Conservation (phyloP, 1,140 invertebrate genomes). For the Apis laboriosa region DNA sequence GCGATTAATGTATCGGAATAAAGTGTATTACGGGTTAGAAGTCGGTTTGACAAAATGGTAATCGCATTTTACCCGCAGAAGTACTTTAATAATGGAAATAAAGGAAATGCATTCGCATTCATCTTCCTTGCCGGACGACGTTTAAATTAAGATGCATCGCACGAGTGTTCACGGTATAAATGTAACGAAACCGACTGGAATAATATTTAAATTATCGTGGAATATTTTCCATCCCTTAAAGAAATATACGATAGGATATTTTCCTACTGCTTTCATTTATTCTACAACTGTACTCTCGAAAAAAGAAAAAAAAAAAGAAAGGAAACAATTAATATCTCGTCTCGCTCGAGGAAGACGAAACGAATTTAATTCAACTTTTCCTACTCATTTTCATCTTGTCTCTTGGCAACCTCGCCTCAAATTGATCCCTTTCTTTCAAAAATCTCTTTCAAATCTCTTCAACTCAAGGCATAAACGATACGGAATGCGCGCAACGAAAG, state of each 20-base stretch:
- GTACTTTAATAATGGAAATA: neutral
- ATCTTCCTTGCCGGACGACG: neutral
- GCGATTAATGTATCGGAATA: neutral
- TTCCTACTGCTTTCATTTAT: too few species aligned
- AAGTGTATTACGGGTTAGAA: neutral
- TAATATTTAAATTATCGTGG: neutral
- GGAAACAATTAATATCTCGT: too few species aligned
- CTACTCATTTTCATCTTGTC: neutral
- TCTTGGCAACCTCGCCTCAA: neutral
- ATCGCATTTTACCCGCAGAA: neutral
- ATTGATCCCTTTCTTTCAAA: neutral
- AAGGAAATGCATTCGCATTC: constrained; percentile 1
- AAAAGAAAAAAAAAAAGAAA: neutral
- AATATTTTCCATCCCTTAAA: neutral
- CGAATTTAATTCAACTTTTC: neutral
- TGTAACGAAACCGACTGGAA: too few species aligned
- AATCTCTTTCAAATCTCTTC: neutral
- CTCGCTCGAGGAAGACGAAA: neutral
- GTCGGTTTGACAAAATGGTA: neutral
- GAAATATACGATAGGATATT: too few species aligned
- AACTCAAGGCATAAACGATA: neutral
- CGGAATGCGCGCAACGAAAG: neutral
- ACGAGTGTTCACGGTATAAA: neutral
- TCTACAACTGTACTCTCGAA: neutral
- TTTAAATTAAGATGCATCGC: constrained; percentile 12